Conservation (phyloP, 2,113 vertebrate species). For the Piprites chloris region DNA sequence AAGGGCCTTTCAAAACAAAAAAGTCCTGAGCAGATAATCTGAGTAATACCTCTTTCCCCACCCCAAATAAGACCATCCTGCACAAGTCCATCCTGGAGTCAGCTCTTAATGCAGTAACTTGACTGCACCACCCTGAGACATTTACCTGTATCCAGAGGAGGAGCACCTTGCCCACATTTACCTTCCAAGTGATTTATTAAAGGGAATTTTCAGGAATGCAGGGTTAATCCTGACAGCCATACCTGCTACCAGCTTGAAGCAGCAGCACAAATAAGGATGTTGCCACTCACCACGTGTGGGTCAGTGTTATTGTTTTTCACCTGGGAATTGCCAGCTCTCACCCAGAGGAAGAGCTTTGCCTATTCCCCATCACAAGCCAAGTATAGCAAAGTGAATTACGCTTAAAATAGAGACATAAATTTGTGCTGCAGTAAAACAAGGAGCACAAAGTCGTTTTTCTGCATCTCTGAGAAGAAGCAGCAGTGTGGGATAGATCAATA, state of each 20-base stretch:
- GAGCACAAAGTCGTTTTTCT: neutral
- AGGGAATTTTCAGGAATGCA: neutral
- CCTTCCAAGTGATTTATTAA: neutral
- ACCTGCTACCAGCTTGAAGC: neutral
- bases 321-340: neutral
- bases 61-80: slow-evolving; percentile 57
- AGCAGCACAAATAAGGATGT: neutral
- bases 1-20: slow-evolving; percentile 70
- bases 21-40: slow-evolving; percentile 45
- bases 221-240: neutral
- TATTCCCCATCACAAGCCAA: neutral
- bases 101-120: slow-evolving; percentile 46
- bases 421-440: neutral
- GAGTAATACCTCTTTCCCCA: slow-evolving; percentile 22
- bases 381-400: neutral
- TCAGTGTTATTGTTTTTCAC: neutral
- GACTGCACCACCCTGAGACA: slow-evolving; percentile 72
- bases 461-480: neutral
- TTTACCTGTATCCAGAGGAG: slow-evolving; percentile 38
- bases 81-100: neutral
- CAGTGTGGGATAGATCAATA: accelerated
- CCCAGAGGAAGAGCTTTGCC: accelerated
- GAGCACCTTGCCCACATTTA: neutral
- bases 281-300: accelerated
- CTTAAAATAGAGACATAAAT: neutral